Base-by-base conservation (phyloP, 2,888 invertebrate species). In the Nomada ruficornis region DNA sequence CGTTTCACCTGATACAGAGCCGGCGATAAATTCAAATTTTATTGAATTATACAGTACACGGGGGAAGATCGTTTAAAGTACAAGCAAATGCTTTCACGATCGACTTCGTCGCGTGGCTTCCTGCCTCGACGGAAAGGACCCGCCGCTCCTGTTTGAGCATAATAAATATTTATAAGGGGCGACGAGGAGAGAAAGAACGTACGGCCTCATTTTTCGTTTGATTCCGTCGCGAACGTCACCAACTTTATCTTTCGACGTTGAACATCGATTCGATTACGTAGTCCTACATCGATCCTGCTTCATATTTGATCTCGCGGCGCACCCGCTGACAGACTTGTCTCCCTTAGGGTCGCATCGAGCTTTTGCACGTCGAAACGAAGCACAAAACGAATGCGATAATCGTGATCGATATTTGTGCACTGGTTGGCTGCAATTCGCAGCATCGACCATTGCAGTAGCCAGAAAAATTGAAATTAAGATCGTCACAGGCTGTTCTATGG, bases 11-110 rank as follows among this genome's bases (percentile, higher is more conserved):
- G 44, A 9, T 42, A 77, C 67, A 50, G 65, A 26, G 70, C 67
- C 65, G 79, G 74, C 79, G 80, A 87, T 88, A 86, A 86, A 91
- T 90, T 90, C 82, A 85, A 89, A 91, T 91, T 90, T 90, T 84
- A 89, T 88, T 85, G 86, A 91, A 91, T 90, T 88, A 90, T 90
- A 89, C 88, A 79, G 80, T 64, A 73, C 73, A 23, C 52, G 73
- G 67, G 57, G 77, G 77, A 80, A 78, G 77, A 85, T 70, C 85
- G 82, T 83, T 79, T 84, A 74, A 86, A 87, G 73, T 83, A 88
- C 87, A 89, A 82, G 87, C 80, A 82, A 89, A 90, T 82, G 85
- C 87, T 89, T 85, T 88, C 75, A 86, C 86, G 78, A 77, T 86
- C 74, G 82, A 78, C 71, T 85, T 80, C 82, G 76, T 52, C 70